Base-by-base conservation (phyloP, 2,797 vertebrate species). In the Pterois miles region DNA sequence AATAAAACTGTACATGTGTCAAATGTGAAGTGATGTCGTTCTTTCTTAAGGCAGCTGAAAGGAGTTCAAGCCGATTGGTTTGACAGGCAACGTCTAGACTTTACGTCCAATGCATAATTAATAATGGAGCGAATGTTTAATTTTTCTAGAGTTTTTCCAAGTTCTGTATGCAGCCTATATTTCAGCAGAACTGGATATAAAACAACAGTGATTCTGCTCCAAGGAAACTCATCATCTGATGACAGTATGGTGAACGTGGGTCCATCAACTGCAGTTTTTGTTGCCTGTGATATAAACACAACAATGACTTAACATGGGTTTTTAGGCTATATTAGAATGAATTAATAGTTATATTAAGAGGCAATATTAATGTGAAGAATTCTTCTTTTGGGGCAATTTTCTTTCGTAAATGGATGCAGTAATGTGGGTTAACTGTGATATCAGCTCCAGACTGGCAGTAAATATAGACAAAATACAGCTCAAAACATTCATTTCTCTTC, bases 1-100 rank as follows among this genome's bases (percentile, higher is more conserved):
- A 98, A 91, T 97, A 98, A 98, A 97, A 94, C 93, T 95, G 94
- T 96, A 96, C 95, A 95, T 96, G 97, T 97, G 96, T 97, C 94
- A 92, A 96, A 94, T 90, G 92, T 94, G 4, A 18, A 73, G 8
- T 91, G 74, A 84, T 76, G 3, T 89, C 90, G 1, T 91, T 91
- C 36, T 91, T 93, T 85, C 8, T n/a, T 31, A 18, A 36, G 14
- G 74, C 56, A 60, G 64, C 53, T 14, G 16, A 6, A 12, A 34
- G 63, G 54, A 65, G 20, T 50, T 43, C 8, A 16, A 53, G 46
- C 2, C 13, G 5, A 48, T 12, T 43, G 34, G 36, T 57, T 53
- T 53, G 31, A 58, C 9, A 11, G 31, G 16, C 27, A 36, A 22
- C 3, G 10, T 1, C 0, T 27, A 46, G 10, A 63, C 23, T 11